Evolutionary conservation across 2,888 invertebrate genomes (phyloP).

Genomic region (Atherix ibis): DNA sequence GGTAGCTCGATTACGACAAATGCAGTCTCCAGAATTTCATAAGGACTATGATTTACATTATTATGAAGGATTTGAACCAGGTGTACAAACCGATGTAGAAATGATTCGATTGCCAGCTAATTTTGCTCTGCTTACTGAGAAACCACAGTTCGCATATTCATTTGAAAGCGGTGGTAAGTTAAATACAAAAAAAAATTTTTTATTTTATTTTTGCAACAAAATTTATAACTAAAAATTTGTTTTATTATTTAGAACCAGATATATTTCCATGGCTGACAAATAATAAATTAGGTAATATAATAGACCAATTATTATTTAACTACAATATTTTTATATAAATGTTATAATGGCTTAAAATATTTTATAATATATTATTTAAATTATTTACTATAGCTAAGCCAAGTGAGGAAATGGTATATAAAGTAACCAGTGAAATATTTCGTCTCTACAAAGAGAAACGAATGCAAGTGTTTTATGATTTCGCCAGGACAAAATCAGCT

Average conservation of each 20-base stretch:
- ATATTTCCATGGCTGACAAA: conserved; percentile 8
- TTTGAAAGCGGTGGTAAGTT: conserved; percentile 17
- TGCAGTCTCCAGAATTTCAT: conserved; percentile 3
- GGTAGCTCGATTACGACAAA: conserved; percentile 4
- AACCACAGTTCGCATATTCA: conserved; percentile 21
- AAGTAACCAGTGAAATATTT: conserved; percentile 24
- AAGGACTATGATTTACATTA: conserved; percentile 4
- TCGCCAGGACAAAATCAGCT: conserved; percentile 22
- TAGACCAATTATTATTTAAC: no score
- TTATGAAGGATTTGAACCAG: conserved; percentile 5
- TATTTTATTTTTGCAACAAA: not conserved
- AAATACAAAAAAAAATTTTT: no score
- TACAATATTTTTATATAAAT: no score
- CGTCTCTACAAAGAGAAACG: conserved; percentile 23
- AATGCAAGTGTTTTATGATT: conserved; percentile 22
- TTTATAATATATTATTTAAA: no score
- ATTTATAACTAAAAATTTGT: not conserved
- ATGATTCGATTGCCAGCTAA: conserved; percentile 24
- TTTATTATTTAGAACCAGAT: conserved; percentile 5
- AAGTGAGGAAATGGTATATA: conserved; percentile 22
- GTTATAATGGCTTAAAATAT: no score
- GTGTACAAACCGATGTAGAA: conserved; percentile 17
- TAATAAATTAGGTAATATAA: no score
- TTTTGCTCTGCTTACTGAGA: conserved; percentile 23
- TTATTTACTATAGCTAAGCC: conserved; percentile 17